phyloP scores from a whole-genome alignment of 2,888 invertebrate genomes.

The Agrotis segetum region DNA sequence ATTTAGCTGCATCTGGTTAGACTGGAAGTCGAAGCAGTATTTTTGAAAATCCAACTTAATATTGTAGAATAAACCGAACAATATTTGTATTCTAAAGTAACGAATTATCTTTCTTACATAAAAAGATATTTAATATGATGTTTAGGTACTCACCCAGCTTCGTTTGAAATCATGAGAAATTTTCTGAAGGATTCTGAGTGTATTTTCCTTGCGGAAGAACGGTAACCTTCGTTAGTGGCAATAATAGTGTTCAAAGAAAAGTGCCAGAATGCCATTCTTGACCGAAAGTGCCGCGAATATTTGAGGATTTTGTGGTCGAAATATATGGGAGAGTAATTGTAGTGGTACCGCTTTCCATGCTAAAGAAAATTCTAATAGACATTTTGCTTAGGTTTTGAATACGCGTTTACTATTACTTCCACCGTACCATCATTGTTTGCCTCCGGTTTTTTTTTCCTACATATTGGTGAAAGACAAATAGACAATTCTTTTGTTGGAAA shows the following conservation, averaged over 20 bases:
- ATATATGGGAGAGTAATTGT: conserved; percentile 64
- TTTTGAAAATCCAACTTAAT: no score
- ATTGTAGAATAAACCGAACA: no score
- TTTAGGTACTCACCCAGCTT: conserved; percentile 35
- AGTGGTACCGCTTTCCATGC: not conserved
- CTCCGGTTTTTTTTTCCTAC: no score
- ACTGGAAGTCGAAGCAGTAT: no score
- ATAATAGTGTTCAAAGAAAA: conserved; percentile 83
- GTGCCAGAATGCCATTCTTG: conserved; percentile 85
- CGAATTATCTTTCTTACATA: conserved; percentile 33
- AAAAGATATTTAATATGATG: conserved; percentile 33
- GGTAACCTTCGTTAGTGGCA: conserved; percentile 68
- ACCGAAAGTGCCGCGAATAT: conserved; percentile 83
- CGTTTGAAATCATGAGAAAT: conserved; percentile 44
- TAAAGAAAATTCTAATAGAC: not conserved
- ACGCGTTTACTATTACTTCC: no score
- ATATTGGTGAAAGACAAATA: no score
- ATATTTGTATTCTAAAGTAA: not conserved
- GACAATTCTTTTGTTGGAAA: no score
- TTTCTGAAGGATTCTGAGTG: conserved; percentile 38
- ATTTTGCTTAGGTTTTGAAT: not conserved
- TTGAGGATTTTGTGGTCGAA: conserved; percentile 72
- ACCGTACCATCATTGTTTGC: no score
- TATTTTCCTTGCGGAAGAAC: conserved; percentile 52
- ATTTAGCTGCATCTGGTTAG: no score